phyloP scores from a whole-genome alignment of 2,888 invertebrate species.

The Brenthis daphne region DNA sequence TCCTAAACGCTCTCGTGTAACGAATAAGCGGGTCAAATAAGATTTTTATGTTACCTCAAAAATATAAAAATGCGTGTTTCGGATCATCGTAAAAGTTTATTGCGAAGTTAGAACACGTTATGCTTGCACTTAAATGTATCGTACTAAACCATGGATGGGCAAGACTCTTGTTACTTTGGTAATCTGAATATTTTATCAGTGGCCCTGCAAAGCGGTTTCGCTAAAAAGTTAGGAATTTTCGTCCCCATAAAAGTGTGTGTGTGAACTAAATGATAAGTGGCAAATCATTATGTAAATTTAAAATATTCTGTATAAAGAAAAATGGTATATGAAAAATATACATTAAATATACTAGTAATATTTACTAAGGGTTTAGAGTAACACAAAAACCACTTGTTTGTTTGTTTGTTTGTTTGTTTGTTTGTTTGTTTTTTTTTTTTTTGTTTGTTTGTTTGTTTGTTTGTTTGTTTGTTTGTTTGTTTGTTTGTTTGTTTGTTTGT shows the following conservation, averaged over 20 bases:
- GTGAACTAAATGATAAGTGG: conserved; percentile 11
- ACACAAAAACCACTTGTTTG: too few species aligned
- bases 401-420: too few species aligned
- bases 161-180: conserved; percentile 18
- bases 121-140: conserved; percentile 42
- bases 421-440: too few species aligned
- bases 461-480: too few species aligned
- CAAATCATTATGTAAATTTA: not conserved
- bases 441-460: too few species aligned
- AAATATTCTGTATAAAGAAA: not conserved
- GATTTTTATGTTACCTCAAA: conserved; percentile 41
- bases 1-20: conserved; percentile 26
- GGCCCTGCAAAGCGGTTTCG: conserved; percentile 15
- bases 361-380: not conserved
- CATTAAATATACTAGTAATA: not conserved
- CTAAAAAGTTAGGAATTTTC: conserved; percentile 3
- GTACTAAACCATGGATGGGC: conserved; percentile 32
- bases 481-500: too few species aligned
- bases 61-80: conserved; percentile 44
- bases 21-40: conserved; percentile 38
- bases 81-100: conserved; percentile 46
- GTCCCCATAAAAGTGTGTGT: conserved; percentile 2
- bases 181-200: conserved; percentile 31
- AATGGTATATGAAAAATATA: not conserved
- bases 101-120: conserved; percentile 44